A percentile compares a stretch with the other conserved stretches of the same genome.
Evolutionary conservation across 2,797 vertebrate species (phyloP).

Genomic region (Enteromius anoplus): DNA sequence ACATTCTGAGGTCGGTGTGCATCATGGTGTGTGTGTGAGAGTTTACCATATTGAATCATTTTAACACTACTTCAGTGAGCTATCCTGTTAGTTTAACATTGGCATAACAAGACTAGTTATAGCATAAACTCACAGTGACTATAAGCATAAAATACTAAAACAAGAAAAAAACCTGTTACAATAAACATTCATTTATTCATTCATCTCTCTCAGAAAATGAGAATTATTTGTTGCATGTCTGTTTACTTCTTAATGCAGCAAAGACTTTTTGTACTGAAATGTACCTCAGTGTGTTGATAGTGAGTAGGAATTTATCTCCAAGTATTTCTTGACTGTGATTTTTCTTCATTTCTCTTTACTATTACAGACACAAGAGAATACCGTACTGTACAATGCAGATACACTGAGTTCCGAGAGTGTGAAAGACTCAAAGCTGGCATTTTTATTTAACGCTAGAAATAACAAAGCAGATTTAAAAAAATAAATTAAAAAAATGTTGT

Average conservation of each 20-base stretch:
- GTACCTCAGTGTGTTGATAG: neutral
- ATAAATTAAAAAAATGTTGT: neutral
- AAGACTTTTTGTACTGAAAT: neutral
- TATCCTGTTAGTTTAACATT: constrained; percentile 25
- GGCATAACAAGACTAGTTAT: neutral
- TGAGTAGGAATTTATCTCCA: neutral
- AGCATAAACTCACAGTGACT: constrained; percentile 18
- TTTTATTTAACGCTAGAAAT: neutral
- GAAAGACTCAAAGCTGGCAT: neutral
- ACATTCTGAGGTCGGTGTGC: constrained; percentile 16
- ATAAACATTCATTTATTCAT: constrained; percentile 11
- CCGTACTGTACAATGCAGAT: neutral
- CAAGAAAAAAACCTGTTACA: constrained; percentile 4
- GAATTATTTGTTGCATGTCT: neutral
- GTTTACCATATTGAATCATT: neutral
- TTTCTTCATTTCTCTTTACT: neutral
- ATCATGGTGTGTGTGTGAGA: constrained; percentile 2
- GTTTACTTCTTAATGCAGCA: constrained; percentile 3
- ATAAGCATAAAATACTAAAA: constrained; percentile 17
- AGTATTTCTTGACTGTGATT: neutral
- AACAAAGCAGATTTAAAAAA: neutral
- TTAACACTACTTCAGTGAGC: constrained; percentile 23
- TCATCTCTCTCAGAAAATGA: neutral
- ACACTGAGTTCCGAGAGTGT: neutral
- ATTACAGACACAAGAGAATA: neutral